These are phyloP conservation scores for Sapayoa aenigma DNA, from an alignment of 2,113 vertebrate genomes.

Conservation along the genomic window DNA sequence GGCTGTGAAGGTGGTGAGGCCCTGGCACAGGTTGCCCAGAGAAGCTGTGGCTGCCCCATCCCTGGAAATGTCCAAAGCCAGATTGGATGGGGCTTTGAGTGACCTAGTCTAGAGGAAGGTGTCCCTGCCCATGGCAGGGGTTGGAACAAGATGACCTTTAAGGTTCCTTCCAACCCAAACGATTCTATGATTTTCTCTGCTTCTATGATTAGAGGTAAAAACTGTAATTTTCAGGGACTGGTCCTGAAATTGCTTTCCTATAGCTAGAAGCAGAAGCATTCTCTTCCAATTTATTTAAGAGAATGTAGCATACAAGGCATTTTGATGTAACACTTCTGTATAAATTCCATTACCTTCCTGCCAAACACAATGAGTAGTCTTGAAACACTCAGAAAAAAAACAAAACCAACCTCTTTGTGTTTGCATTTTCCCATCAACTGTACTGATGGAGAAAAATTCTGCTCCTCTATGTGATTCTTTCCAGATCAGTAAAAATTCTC, in stretches of 20 bases:
- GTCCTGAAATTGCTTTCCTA: neutral
- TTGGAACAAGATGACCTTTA: neutral
- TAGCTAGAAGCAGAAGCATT: neutral
- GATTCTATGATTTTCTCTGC: neutral
- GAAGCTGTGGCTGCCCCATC: neutral
- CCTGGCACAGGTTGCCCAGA: neutral
- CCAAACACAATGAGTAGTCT: neutral
- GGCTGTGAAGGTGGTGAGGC: rapidly evolving
- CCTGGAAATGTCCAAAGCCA: neutral
- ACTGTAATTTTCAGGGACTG: neutral
- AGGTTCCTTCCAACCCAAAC: neutral
- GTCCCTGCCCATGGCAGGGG: neutral
- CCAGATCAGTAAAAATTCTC: neutral
- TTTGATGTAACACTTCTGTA: neutral
- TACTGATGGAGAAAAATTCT: neutral
- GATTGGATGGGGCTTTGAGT: rapidly evolving
- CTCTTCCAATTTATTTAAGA: neutral
- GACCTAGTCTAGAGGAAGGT: rapidly evolving
- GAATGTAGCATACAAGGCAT: neutral
- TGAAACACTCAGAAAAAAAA: neutral
- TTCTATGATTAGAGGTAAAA: neutral
- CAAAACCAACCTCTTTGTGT: neutral
- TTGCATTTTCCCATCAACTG: neutral
- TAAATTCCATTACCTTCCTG: neutral
- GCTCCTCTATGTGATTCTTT: neutral